Base-by-base conservation (phyloP, 1,140 invertebrate genomes). In the Lethrus apterus region DNA sequence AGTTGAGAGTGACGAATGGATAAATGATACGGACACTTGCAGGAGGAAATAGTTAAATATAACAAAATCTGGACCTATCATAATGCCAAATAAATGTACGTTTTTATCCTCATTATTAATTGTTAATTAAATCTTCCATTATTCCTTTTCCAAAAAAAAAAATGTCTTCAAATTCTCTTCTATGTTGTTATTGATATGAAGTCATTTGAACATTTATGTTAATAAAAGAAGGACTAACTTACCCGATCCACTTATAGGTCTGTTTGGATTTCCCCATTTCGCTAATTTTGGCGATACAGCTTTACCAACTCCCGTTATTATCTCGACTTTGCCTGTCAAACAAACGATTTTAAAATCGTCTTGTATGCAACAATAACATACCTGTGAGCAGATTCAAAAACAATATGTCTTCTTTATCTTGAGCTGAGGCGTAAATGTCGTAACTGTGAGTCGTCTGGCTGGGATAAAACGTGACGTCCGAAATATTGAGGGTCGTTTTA, bases 401-500 rank as follows among this genome's bases (percentile, higher is more conserved):
- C 14, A 88, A 72, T 50, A 89, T 78, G 50, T 86, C 81, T 59
- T 84, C 81, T 60, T 85, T 82, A 53, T 84, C 81, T 40, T 74
- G 75, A 4, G 84, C 79, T 19, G 77, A 83, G 21, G 86, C 79
- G 48, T 84, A 85, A 17, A 87, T 67, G 60, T 89, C 84, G 58
- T 87, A 89, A 45, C 83, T 82, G 55, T 84, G 81, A 8, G 80
- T 81, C 7, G 75, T 78, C 58, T 80, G 73, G 17, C 84, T 85
- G 2, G 84, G 83, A 63, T 85, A 85, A 62, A 89, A 89, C 5
- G 82, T 78, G 24, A 87, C 74, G 57, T 85, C 83, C 50, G 83
- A 85, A 46, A 89, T 79, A 57, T 83, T 81, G 15, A 86, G 66
- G 3, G 81, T 83, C 4, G 85, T 86, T 64, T 82, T 84, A 13